These are phyloP conservation scores for Ptycholaimellus sp. DNA, from an alignment of 2,888 invertebrate genomes.

Conservation along the genomic window DNA sequence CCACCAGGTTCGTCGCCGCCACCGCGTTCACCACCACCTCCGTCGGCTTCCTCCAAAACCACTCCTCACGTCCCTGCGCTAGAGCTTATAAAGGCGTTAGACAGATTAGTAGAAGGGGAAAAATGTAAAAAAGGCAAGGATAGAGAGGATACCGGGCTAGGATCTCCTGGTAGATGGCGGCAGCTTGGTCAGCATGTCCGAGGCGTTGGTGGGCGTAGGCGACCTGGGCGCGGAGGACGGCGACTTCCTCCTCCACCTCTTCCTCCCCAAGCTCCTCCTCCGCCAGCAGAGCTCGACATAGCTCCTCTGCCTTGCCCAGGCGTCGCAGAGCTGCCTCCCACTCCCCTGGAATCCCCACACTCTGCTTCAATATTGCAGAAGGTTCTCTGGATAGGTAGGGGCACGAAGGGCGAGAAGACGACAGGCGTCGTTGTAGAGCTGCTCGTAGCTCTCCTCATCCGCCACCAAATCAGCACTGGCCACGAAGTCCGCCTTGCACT, in stretches of 20 bases:
- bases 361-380: slow-evolving; percentile 8
- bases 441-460: slow-evolving; percentile 50
- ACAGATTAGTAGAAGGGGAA: too few relatives aligned
- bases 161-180: too few relatives aligned
- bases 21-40: slow-evolving; percentile 71
- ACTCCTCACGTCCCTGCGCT: too few relatives aligned
- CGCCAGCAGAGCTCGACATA: slow-evolving; percentile 55
- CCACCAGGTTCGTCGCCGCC: slow-evolving; percentile 73
- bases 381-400: slow-evolving; percentile 1
- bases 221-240: slow-evolving; percentile 64
- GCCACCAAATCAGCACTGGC: slow-evolving; percentile 9
- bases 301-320: slow-evolving; percentile 33
- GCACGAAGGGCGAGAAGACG: slow-evolving; percentile 49
- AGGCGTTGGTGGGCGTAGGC: slow-evolving; percentile 31
- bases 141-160: background rate
- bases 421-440: slow-evolving; percentile 71
- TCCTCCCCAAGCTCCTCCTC: slow-evolving; percentile 59
- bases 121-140: background rate
- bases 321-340: too few relatives aligned
- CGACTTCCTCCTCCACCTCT: slow-evolving; percentile 74
- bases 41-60: slow-evolving; percentile 36
- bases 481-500: slow-evolving; percentile 27
- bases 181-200: slow-evolving; percentile 13
- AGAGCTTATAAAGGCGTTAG: too few relatives aligned
- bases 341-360: too few relatives aligned